Evolutionary conservation across 92 coral and sea anemone species (phyloP).

Genomic region (Phymanthus crucifer): DNA sequence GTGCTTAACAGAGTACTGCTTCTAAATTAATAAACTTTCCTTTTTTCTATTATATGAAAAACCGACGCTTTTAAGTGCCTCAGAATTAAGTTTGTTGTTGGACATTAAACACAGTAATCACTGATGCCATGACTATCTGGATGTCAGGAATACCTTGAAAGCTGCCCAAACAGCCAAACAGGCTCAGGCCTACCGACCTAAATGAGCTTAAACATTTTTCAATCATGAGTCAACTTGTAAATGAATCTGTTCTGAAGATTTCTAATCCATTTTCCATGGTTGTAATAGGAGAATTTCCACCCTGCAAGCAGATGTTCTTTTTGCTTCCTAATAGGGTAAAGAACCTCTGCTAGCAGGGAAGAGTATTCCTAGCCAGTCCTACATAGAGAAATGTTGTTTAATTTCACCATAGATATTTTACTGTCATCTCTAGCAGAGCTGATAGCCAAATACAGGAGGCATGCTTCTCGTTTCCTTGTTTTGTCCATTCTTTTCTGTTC

Average conservation of each 20-base stretch:
- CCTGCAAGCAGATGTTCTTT: no score
- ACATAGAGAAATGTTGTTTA: neutral
- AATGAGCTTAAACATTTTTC: conserved; percentile 1
- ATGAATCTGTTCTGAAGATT: neutral
- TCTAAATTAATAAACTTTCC: neutral
- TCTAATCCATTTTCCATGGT: no score
- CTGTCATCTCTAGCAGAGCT: no score
- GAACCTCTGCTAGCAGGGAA: no score
- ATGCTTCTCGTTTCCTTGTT: no score
- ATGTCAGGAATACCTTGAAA: neutral
- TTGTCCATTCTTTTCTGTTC: no score
- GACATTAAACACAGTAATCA: no score
- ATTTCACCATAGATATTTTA: no score
- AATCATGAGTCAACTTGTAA: neutral
- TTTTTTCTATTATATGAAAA: neutral
- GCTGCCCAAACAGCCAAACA: neutral
- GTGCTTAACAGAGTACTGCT: neutral
- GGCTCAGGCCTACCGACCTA: neutral
- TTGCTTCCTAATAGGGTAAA: no score
- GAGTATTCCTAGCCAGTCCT: no score
- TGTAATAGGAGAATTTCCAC: no score
- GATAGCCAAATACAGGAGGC: no score
- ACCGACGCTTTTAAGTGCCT: neutral
- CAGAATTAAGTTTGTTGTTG: neutral
- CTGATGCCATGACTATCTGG: neutral